Evolutionary conservation across 2,888 invertebrate species (phyloP), one percentile per base, ranked within the genome.

Genomic region (Acheta domesticus): DNA sequence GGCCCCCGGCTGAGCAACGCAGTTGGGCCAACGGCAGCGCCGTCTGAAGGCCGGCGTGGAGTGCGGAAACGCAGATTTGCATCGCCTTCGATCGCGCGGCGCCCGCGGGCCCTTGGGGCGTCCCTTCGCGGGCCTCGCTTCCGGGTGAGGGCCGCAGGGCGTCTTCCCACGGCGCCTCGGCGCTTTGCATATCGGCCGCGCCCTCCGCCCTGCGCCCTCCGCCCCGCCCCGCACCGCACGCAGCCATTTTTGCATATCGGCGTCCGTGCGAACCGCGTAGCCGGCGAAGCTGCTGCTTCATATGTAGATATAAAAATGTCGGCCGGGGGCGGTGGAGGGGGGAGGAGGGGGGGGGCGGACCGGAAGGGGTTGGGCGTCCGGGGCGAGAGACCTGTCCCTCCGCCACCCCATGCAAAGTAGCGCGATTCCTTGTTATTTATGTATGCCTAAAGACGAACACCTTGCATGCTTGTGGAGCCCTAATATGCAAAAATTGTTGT

Each of bases 381-480:
- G 62, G 62, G 62, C 62, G 16, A n/a, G 16, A n/a, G 62, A 62
- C 62, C 62, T 62, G 62, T 62, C 62, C 62, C 62, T 62, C n/a
- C 62, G 14, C 62, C 14, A 62, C n/a, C 62, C 62, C n/a, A 62
- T 62, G 62, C 62, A 62, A 62, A 62, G 62, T 62, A 62, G 62
- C 14, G 62, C 62, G 62, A 19, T 62, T 62, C 62, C 16, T 62
- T 62, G 62, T 62, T 62, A 62, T 62, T 62, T 62, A 62, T 62
- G 62, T 62, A 62, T 62, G 62, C n/a, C 62, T 62, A 62, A 62
- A 62, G 62, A 62, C 62, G 62, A 62, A 62, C 62, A 62, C 62
- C 62, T 62, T 62, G 62, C 62, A 62, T 62, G 62, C 62, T n/a
- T n/a, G 62, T 19, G 62, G 62, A 62, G 62, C 62, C 14, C 62